phyloP scores from a whole-genome alignment of 2,113 vertebrate species.

The Hippocampus guttulatus region DNA sequence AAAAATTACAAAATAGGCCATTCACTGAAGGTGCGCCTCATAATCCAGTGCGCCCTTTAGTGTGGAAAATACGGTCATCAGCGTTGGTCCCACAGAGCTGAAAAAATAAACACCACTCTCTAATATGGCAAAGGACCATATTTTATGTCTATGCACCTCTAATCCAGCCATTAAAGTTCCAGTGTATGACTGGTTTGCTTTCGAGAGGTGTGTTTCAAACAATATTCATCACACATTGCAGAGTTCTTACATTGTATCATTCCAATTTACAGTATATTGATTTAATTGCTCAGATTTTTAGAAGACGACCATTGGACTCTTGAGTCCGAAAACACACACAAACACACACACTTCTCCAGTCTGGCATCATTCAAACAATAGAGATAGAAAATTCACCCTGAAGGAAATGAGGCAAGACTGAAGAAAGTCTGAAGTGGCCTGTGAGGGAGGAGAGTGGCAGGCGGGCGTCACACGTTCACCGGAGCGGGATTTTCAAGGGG shows the following conservation, averaged over 20 bases:
- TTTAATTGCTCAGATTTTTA: not conserved
- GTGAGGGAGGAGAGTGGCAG: not conserved
- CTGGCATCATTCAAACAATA: constrained; percentile 3
- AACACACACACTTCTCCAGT: not conserved
- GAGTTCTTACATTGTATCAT: not conserved
- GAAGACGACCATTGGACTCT: not conserved
- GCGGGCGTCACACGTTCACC: not conserved
- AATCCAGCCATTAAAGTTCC: too few species aligned
- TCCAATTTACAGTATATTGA: not conserved
- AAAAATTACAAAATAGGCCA: too few species aligned
- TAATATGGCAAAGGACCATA: too few species aligned
- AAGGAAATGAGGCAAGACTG: not conserved
- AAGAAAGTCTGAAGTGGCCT: not conserved
- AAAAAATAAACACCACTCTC: too few species aligned
- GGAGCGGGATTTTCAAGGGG: not conserved
- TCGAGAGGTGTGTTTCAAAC: too few species aligned
- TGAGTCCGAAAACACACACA: not conserved
- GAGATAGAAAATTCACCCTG: constrained; percentile 2
- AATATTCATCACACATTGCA: too few species aligned
- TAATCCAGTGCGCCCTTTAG: too few species aligned
- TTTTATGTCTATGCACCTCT: too few species aligned
- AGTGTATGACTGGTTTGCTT: too few species aligned
- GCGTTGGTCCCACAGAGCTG: too few species aligned
- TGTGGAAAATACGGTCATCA: too few species aligned
- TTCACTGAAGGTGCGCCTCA: too few species aligned